Evolutionary conservation across 2,888 invertebrate species (phyloP).

Genomic region (Idaea straminata): DNA sequence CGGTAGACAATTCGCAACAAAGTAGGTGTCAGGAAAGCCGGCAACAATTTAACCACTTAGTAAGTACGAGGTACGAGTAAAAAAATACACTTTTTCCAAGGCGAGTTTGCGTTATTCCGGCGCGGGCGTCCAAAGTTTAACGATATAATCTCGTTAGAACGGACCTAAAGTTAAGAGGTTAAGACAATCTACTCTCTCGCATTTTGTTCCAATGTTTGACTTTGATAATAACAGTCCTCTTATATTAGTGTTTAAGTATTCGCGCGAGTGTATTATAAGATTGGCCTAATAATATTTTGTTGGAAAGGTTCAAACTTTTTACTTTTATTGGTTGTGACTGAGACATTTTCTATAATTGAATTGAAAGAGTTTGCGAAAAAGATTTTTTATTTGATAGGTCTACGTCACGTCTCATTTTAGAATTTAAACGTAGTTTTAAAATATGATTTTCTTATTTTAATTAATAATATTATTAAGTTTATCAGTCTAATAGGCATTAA

Average conservation of each 20-base stretch:
- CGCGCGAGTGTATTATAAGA: neutral
- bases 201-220: slow-evolving; percentile 32
- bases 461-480: no score
- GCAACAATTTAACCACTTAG: slow-evolving; percentile 16
- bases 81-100: slow-evolving; percentile 22
- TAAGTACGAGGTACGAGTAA: slow-evolving; percentile 22
- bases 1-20: slow-evolving; percentile 10
- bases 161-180: slow-evolving; percentile 38
- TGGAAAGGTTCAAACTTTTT: neutral
- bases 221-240: slow-evolving; percentile 26
- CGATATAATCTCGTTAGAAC: slow-evolving; percentile 33
- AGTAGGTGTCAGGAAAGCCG: slow-evolving; percentile 21
- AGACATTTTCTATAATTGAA: neutral
- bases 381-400: neutral
- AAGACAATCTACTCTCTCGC: slow-evolving; percentile 31
- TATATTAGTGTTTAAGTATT: slow-evolving; percentile 17
- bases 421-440: no score
- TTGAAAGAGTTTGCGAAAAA: neutral
- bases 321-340: neutral
- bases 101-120: slow-evolving; percentile 26
- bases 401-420: no score
- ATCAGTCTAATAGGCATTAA: no score
- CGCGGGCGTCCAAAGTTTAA: slow-evolving; percentile 35
- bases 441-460: no score
- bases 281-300: neutral